A percentile compares a stretch with the other conserved stretches of the same genome.
Evolutionary conservation across 2,797 vertebrate species (phyloP).

Genomic region (Muscicapa comitata): DNA sequence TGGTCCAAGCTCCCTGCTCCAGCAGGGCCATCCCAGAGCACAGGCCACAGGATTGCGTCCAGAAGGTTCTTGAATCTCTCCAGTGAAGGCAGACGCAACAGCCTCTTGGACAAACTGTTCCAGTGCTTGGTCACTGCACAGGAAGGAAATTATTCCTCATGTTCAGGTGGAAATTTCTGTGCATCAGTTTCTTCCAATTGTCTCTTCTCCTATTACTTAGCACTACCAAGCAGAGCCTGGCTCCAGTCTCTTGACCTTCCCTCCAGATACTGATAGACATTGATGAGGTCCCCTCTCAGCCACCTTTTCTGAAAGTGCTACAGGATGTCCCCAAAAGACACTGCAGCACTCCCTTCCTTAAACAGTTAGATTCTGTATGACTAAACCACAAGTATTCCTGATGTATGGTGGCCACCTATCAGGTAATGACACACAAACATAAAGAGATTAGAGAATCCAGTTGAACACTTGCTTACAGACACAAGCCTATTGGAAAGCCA

Average conservation of each 20-base stretch:
- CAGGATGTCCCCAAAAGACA: not conserved
- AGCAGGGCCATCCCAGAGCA: not conserved
- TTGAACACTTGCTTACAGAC: not conserved
- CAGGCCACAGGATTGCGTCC: not conserved
- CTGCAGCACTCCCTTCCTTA: not conserved
- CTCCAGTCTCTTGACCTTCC: not conserved
- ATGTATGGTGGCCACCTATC: rapidly evolving
- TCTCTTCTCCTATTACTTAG: not conserved
- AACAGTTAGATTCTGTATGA: not conserved
- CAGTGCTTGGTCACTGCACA: not conserved
- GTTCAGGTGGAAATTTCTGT: not conserved
- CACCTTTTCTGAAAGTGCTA: not conserved
- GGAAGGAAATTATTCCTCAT: not conserved
- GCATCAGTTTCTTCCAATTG: not conserved
- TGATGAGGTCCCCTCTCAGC: not conserved
- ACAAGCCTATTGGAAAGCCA: not conserved
- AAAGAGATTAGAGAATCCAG: not conserved
- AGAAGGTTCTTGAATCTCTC: not conserved
- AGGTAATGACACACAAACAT: not conserved
- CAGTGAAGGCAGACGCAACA: not conserved
- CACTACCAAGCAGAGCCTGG: not conserved
- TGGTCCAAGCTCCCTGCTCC: not conserved
- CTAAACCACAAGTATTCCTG: not conserved
- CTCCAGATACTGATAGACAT: not conserved
- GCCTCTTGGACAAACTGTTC: not conserved